Percentiles rank a stretch among this genome's conserved stretches.
phyloP scores from a whole-genome alignment of 2,888 invertebrate genomes.

The Sympetrum striolatum region DNA sequence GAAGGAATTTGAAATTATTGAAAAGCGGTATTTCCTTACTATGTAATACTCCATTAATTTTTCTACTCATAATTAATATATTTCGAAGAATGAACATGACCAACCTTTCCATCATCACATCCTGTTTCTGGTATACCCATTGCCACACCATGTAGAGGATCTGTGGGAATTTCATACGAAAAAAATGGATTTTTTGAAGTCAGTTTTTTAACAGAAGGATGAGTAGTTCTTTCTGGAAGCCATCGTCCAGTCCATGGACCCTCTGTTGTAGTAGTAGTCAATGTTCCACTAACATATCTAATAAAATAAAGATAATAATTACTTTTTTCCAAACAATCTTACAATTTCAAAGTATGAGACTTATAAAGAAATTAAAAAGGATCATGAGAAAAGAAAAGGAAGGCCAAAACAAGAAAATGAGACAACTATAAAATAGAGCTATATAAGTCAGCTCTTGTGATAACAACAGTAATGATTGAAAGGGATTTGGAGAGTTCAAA shows the following conservation, averaged over 20 bases:
- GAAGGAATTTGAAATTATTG: too few species aligned
- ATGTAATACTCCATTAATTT: too few species aligned
- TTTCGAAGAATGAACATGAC: slow-evolving; percentile 35
- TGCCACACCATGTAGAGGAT: slow-evolving; percentile 58
- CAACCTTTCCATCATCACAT: slow-evolving; percentile 75
- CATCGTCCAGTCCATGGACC: slow-evolving; percentile 58
- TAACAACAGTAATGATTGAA: too few species aligned
- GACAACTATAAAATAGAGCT: too few species aligned
- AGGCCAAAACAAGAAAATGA: too few species aligned
- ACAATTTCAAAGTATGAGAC: neutral
- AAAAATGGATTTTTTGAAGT: slow-evolving; percentile 17
- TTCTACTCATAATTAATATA: neutral
- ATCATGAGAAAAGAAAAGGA: too few species aligned
- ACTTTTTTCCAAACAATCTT: neutral
- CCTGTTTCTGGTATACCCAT: slow-evolving; percentile 64
- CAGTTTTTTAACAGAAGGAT: slow-evolving; percentile 51
- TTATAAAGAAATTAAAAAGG: neutral
- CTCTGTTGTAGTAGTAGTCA: neutral
- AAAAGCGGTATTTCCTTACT: too few species aligned
- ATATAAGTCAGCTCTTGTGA: too few species aligned
- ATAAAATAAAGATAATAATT: neutral
- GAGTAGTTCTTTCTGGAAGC: slow-evolving; percentile 56
- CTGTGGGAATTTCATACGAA: slow-evolving; percentile 49
- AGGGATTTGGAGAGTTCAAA: too few species aligned
- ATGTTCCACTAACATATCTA: neutral